These are phyloP conservation scores for Pachycephus smyrnensis DNA, from an alignment of 2,888 invertebrate genomes.

Conservation along the genomic window DNA sequence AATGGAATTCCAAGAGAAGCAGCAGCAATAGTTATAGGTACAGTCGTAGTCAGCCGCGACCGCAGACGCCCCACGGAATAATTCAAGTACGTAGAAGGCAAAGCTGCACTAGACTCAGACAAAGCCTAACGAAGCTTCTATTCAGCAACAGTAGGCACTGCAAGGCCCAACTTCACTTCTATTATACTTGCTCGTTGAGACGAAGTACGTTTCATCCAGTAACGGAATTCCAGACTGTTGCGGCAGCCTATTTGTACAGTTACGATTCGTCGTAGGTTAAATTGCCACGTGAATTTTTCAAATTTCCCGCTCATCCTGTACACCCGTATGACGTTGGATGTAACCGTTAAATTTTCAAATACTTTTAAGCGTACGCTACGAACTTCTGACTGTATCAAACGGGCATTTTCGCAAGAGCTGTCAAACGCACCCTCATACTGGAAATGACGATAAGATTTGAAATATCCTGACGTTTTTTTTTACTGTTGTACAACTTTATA, in stretches of 20 bases:
- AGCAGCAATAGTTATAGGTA: conserved; percentile 25
- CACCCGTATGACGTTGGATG: not conserved
- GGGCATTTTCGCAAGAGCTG: too few species aligned
- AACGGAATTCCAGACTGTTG: conserved; percentile 40
- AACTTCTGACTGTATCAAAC: too few species aligned
- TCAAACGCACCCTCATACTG: too few species aligned
- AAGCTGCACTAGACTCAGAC: conserved; percentile 46
- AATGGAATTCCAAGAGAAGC: conserved; percentile 11
- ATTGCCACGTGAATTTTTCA: not conserved
- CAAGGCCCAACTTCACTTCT: conserved; percentile 49
- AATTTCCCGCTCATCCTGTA: not conserved
- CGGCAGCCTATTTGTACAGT: not conserved
- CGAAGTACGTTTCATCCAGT: conserved; percentile 48
- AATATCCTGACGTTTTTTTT: too few species aligned
- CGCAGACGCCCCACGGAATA: conserved; percentile 35
- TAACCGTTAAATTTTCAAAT: conserved; percentile 5
- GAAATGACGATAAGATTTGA: too few species aligned
- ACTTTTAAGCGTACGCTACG: too few species aligned
- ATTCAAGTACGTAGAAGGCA: conserved; percentile 43
- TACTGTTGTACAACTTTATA: too few species aligned
- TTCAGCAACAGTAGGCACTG: conserved; percentile 51
- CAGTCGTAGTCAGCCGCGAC: conserved; percentile 26
- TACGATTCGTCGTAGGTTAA: not conserved
- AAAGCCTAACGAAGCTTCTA: conserved; percentile 56
- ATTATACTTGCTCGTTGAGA: conserved; percentile 47